Evolutionary conservation across 2,113 vertebrate species (phyloP), one percentile per base, ranked within the genome.

Genomic region (Alligator mississippiensis): DNA sequence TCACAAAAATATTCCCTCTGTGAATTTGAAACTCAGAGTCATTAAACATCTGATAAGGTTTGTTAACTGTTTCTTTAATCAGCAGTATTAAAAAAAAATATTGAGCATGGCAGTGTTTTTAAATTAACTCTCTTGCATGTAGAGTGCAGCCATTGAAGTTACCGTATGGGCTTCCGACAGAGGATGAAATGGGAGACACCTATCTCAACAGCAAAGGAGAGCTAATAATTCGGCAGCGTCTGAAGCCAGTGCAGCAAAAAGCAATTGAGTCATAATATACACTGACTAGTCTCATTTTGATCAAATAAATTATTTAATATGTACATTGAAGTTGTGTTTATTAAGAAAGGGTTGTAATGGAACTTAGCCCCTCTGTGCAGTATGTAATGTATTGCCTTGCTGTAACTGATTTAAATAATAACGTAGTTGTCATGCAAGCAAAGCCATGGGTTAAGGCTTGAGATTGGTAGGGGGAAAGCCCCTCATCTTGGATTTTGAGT

Each of bases 1-100:
- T 85, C 99, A 99, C 95, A 99, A 99, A 98, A 99, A 99, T 78
- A 99, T 98, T 85, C 98, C 98, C 78, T 98, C 99, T 2, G 98
- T 99, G 94, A 99, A 99, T 80, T 94, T 88, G 89, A 99, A 95
- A 66, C 96, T 99, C 91, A 99, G 99, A 96, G 94, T 98, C 66
- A 91, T 99, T 89, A 99, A 99, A 94, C 99, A 99, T 93, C 98
- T 99, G 81, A 97, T 99, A 80, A 99, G 98, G 99, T 99, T 97
- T 97, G 99, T 98, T 92, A 54, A 55, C 55, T 85, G 5, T 90
- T 89, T 86, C 47, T 75, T 92, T 76, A 17, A 22, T 89, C 80
- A 86, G n/a, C 19, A 93, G 22, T 22, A 38, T 76, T 80, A 25
- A 58, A 62, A 84, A 59, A 77, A 68, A 18, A 70, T 54, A 75